Base-by-base conservation (phyloP, 1,140 invertebrate genomes). In the Cotesia chilonis region DNA sequence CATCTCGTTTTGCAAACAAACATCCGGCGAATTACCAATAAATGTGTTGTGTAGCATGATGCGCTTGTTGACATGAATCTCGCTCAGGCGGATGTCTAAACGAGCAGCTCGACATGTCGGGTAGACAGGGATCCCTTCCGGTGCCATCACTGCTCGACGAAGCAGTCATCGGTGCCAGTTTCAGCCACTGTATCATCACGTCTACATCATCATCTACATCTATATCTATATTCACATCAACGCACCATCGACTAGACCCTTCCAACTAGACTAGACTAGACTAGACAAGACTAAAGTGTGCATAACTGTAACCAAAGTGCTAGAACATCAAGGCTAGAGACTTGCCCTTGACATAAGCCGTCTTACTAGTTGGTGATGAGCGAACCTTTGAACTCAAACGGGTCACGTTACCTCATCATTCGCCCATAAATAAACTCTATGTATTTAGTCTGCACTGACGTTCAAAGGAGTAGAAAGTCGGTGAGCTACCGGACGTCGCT, bases 371-470 rank as follows among this genome's bases (percentile, higher is more conserved):
- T 7, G 41, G 5, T 47, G 41, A 47, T 47, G 41, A 64, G 59
- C 17, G 68, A 57, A 64, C 20, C 9, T 52, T 51, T 64, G 17
- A 64, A 47, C 14, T 12, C 47, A 54, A 60, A 71, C 61, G 38
- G 69, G 20, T 71, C 60, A 71, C 17, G 69, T 71, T 41, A 64
- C 47, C 69, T 71, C 63, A 52, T 71, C 69, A 64, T 65, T 47
- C 38, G 41, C 6, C 41, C 9, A 47, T 47, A 0, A 47, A 47
- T 47, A 47, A 7, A 47, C 10, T 47, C 41, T 10, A 47, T 10
- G 10, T 47, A 7, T 7, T 47, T 10, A 47, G 37, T 61, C 20
- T 20, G n/a, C 12, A n/a, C 12, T 36, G 14, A 41, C 68, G 17
- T 71, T 64, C 35, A 54, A 41, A 36, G 69, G 17, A 28, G 28